phyloP scores from a whole-genome alignment of 1,140 invertebrate genomes.

The Lineus longissimus region DNA sequence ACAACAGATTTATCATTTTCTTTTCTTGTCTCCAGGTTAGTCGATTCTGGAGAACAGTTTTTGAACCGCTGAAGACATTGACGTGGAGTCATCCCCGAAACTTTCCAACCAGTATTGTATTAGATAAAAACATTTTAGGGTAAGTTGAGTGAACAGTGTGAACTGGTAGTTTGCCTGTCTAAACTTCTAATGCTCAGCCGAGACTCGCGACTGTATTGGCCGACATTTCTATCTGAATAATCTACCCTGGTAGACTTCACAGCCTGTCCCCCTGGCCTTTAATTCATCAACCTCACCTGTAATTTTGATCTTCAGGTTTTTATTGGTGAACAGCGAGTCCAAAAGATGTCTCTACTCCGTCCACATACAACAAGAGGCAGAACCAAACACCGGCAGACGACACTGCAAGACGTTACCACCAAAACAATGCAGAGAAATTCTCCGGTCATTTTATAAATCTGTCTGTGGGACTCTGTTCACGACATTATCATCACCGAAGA shows the following conservation, averaged over 20 bases:
- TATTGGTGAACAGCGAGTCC: slow-evolving; percentile 64
- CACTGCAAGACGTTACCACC: slow-evolving; percentile 39
- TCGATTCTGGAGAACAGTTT: slow-evolving; percentile 69
- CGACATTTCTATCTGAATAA: no score
- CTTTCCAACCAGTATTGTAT: slow-evolving; percentile 27
- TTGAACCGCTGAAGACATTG: slow-evolving; percentile 60
- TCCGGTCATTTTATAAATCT: slow-evolving; percentile 43
- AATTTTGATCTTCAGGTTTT: slow-evolving; percentile 58
- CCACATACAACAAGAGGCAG: background rate
- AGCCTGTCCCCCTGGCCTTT: background rate
- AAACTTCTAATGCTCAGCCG: background rate
- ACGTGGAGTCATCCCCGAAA: slow-evolving; percentile 32
- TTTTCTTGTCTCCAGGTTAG: slow-evolving; percentile 53
- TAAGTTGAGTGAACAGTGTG: slow-evolving; percentile 16
- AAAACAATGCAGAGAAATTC: slow-evolving; percentile 29
- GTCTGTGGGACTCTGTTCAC: slow-evolving; percentile 40
- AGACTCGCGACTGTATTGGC: background rate
- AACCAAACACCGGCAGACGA: slow-evolving; percentile 53
- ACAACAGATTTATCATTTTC: background rate
- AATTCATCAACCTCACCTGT: background rate
- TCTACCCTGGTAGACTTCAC: background rate
- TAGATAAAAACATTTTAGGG: slow-evolving; percentile 45
- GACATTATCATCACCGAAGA: slow-evolving; percentile 21
- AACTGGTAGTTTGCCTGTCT: background rate
- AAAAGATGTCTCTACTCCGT: slow-evolving; percentile 66